phyloP scores from a whole-genome alignment of 1,140 invertebrate species.

The Drosophila parvula region DNA sequence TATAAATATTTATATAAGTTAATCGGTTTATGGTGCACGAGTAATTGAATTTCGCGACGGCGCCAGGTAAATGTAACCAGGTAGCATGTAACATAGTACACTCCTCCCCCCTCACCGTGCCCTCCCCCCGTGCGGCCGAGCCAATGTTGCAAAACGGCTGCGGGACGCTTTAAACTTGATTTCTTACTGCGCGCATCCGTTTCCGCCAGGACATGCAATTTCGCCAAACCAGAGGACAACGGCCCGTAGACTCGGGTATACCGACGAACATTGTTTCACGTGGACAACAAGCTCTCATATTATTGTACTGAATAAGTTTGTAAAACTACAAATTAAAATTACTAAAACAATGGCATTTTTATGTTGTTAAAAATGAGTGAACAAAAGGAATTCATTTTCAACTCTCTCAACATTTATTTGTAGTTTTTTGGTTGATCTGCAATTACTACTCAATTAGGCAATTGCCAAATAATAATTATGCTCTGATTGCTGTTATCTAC shows the following conservation, averaged over 20 bases:
- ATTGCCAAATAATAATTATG: not conserved
- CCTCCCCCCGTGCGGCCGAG: no score
- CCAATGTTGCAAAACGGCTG: constrained; percentile 21
- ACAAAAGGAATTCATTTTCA: not conserved
- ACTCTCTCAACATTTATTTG: not conserved
- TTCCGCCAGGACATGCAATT: constrained; percentile 12
- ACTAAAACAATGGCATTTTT: not conserved
- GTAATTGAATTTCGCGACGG: constrained; percentile 74
- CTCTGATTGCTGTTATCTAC: no score
- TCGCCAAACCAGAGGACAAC: not conserved
- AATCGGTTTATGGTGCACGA: constrained; percentile 81
- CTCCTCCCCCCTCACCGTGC: not conserved
- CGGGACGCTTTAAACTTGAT: constrained; percentile 38
- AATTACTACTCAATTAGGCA: not conserved
- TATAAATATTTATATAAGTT: constrained; percentile 83
- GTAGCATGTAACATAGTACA: constrained; percentile 29
- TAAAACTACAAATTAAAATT: no score
- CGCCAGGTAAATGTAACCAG: constrained; percentile 53
- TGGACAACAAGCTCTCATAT: not conserved
- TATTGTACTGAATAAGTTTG: no score
- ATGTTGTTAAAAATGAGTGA: no score
- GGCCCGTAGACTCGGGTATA: constrained; percentile 5
- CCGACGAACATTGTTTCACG: no score
- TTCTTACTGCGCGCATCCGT: constrained; percentile 33
- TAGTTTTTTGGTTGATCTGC: not conserved